Evolutionary conservation across 2,888 invertebrate genomes (phyloP), one percentile per base, ranked within the genome.

Genomic region (Eristalinus aeneus): DNA sequence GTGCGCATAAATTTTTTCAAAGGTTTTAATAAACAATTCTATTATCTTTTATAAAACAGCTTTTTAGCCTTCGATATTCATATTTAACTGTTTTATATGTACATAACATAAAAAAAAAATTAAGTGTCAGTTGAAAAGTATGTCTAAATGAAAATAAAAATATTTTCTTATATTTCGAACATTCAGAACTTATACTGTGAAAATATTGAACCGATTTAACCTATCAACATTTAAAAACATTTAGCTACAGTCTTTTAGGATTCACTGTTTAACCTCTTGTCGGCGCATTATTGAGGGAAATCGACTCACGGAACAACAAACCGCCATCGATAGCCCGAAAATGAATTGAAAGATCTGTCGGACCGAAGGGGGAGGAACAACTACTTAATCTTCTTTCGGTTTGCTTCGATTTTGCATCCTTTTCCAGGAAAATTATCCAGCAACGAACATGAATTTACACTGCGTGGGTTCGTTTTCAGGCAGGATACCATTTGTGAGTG

Each of bases 301-400:
- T 46, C 61, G 65, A 71, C 36, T 64, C 39, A 53, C 58, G 56
- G 54, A 63, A 10, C 36, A 65, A 71, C 27, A 56, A 36, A 76
- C 56, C 65, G 32, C 54, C 71, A 67, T 54, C 79, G 64, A 60
- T 65, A 67, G 64, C n/a, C 53, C 60, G 61, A 58, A 79, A 65
- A 67, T 53, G 32, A 63, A 71, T 69, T 65, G 31, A 79, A 69
- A 60, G 69, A 71, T 74, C 53, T 67, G n/a, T 46, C 60, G 61
- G 36, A 64, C 72, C 32, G 68, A 75, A 80, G 71, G 58, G 75
- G 84, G 75, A 75, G 84, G 74, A 46, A 76, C 67, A 71, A 61
- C 71, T 84, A 75, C 65, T 79, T 78, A 32, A 69, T 84, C 61
- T 75, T 73, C 61, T 39, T 60, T 22, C 34, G 60, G 34, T 77